Percentiles rank a stretch among this genome's conserved stretches.
Conservation (phyloP, 2,113 vertebrate genomes). For the Mesembrinibis cayennensis region DNA sequence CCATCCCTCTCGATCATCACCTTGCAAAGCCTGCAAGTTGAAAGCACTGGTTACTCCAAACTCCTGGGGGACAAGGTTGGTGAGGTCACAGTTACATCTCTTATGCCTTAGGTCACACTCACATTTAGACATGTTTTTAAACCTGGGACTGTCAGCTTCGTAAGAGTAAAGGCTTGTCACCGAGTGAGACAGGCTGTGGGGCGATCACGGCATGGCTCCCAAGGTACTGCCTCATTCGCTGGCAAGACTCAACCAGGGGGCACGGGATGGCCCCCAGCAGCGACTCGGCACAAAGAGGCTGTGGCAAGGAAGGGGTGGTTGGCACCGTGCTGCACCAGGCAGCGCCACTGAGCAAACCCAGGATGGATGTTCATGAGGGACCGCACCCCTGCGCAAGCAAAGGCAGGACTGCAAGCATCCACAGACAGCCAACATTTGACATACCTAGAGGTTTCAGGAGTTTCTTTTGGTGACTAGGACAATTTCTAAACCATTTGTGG, state of each 20-base stretch:
- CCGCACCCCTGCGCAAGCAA: neutral
- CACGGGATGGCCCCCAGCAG: rapidly evolving
- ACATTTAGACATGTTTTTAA: neutral
- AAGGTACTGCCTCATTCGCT: neutral
- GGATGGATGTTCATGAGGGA: rapidly evolving
- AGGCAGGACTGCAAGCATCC: neutral
- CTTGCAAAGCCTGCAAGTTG: neutral
- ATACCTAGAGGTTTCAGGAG: neutral
- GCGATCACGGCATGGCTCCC: neutral
- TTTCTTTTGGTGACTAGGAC: neutral
- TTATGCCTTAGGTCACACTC: neutral
- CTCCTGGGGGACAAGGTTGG: neutral
- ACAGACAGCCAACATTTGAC: neutral
- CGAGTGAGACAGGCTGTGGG: neutral
- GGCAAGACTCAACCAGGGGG: neutral
- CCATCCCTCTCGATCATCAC: neutral
- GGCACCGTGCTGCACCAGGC: neutral
- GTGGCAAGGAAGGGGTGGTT: neutral
- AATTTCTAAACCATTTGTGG: neutral
- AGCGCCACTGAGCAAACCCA: neutral
- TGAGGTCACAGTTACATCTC: neutral
- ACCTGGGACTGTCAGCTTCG: neutral
- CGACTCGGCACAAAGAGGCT: rapidly evolving
- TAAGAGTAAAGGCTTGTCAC: neutral
- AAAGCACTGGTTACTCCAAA: neutral